Evolutionary conservation across 2,113 vertebrate genomes (phyloP).

Genomic region (Bagarius yarrelli): DNA sequence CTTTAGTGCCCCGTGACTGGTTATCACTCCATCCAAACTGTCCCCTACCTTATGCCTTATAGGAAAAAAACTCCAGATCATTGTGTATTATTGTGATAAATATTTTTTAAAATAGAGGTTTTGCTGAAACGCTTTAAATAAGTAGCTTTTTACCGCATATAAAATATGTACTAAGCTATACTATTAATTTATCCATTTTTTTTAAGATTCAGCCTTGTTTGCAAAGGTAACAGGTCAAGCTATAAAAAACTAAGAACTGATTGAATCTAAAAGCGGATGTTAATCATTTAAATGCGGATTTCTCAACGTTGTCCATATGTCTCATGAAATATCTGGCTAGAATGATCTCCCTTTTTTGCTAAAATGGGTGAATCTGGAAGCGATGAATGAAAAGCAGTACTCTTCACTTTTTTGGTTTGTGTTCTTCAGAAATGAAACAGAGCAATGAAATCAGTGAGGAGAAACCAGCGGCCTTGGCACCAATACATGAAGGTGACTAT

Average conservation of each 20-base stretch:
- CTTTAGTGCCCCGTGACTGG: no score
- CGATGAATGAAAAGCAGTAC: neutral
- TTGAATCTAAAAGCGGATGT: conserved; percentile 46
- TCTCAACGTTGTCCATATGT: conserved; percentile 58
- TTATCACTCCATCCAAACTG: no score
- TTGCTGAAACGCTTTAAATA: neutral
- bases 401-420: conserved; percentile 48
- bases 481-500: conserved; percentile 52
- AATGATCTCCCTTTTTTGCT: conserved; percentile 50
- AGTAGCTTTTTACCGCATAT: neutral
- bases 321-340: conserved; percentile 56
- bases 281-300: conserved; percentile 69
- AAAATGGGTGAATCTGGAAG: conserved; percentile 47
- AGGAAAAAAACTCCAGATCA: no score
- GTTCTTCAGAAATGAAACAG: conserved; percentile 28
- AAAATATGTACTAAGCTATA: neutral
- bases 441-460: conserved; percentile 26
- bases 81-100: neutral
- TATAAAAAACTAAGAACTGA: conserved; percentile 7
- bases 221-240: neutral
- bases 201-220: neutral
- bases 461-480: conserved; percentile 33
- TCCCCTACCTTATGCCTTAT: no score
- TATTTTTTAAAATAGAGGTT: neutral
- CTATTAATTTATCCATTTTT: neutral